A percentile compares a stretch with the other conserved stretches of the same genome.
Evolutionary conservation across 2,797 vertebrate genomes (phyloP).

Genomic region (Xerus rutilus): DNA sequence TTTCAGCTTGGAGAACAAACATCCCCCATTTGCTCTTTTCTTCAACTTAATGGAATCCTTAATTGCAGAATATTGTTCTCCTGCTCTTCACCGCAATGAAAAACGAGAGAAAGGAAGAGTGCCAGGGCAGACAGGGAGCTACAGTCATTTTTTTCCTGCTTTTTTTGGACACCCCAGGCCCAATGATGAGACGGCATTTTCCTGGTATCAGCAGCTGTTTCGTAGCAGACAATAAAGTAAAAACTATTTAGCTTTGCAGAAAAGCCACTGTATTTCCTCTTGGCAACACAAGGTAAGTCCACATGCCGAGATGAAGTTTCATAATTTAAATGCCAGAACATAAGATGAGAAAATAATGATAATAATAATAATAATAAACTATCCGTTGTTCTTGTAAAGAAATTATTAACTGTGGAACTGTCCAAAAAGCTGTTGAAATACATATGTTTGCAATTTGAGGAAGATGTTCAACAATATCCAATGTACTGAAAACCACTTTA

Average conservation of each 20-base stretch:
- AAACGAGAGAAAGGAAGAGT: conserved; percentile 86
- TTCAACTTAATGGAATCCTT: conserved; percentile 99
- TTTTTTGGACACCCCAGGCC: conserved; percentile 85
- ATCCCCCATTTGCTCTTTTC: conserved; percentile 98
- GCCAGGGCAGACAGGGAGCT: conserved; percentile 89
- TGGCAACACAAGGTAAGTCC: conserved; percentile 85
- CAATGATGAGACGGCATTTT: conserved; percentile 92
- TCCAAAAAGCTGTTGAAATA: conserved; percentile 70
- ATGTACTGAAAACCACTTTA: conserved; percentile 69
- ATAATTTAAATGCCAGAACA: conserved; percentile 85
- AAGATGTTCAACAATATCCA: conserved; percentile 64
- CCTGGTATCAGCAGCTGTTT: conserved; percentile 94
- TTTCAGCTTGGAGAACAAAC: conserved; percentile 93
- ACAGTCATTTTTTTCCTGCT: conserved; percentile 88
- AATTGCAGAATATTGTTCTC: conserved; percentile 99
- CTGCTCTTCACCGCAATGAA: conserved; percentile 95
- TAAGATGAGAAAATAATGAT: conserved; percentile 78
- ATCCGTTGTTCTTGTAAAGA: conserved; percentile 56
- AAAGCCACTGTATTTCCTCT: conserved; percentile 84
- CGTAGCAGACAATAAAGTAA: conserved; percentile 87
- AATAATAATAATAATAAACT: conserved; percentile 63
- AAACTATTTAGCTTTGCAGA: conserved; percentile 86
- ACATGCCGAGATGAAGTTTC: conserved; percentile 84
- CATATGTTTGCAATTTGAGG: conserved; percentile 67
- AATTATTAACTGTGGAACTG: conserved; percentile 72